Conservation (phyloP, 2,888 invertebrate genomes). For the Bibio marci region DNA sequence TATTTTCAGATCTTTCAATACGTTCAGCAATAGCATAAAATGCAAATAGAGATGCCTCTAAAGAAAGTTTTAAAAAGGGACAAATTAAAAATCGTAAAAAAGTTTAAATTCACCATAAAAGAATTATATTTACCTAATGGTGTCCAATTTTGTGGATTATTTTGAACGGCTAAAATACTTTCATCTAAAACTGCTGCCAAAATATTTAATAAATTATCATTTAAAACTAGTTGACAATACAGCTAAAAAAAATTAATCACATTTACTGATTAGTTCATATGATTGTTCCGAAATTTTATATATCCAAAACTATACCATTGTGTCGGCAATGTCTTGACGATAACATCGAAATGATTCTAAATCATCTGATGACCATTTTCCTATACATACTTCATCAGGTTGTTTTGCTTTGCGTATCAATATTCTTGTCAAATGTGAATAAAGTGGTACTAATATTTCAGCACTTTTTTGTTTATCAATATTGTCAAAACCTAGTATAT, state of each 20-base stretch:
- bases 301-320: too few species aligned
- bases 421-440: slow-evolving; percentile 57
- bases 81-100: too few species aligned
- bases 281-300: too few species aligned
- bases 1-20: slow-evolving; percentile 37
- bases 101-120: too few species aligned
- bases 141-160: slow-evolving; percentile 33
- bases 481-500: background rate
- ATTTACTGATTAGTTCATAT: too few species aligned
- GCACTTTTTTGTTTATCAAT: slow-evolving; percentile 21
- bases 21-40: slow-evolving; percentile 45
- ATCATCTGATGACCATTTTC: slow-evolving; percentile 54
- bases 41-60: slow-evolving; percentile 47
- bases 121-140: slow-evolving; percentile 30
- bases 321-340: slow-evolving; percentile 71
- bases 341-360: slow-evolving; percentile 74
- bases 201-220: slow-evolving; percentile 51
- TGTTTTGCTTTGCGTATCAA: slow-evolving; percentile 65
- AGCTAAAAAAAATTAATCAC: slow-evolving; percentile 33
- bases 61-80: too few species aligned
- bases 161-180: slow-evolving; percentile 30
- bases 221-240: slow-evolving; percentile 73
- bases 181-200: slow-evolving; percentile 46
- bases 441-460: slow-evolving; percentile 54
- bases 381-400: slow-evolving; percentile 41